A percentile compares a stretch with the other conserved stretches of the same genome.
Conservation (phyloP, 2,888 invertebrate species). For the Bedellia somnulentella region DNA sequence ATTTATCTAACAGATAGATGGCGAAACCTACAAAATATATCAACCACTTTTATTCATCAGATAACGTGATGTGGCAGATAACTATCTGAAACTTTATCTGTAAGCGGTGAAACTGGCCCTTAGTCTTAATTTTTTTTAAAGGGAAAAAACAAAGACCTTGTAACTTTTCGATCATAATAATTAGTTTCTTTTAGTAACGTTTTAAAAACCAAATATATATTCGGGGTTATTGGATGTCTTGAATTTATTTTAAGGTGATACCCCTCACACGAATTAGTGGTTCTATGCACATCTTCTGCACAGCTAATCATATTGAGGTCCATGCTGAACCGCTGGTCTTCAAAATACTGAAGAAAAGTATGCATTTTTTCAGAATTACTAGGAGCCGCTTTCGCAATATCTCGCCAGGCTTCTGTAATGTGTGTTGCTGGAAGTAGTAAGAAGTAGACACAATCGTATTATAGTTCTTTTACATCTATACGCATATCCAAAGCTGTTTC, state of each 20-base stretch:
- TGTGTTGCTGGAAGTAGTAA: not conserved
- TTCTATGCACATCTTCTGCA: conserved; percentile 7
- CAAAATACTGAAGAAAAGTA: not conserved
- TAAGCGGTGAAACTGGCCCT: too few species aligned
- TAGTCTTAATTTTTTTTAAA: too few species aligned
- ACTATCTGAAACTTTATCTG: too few species aligned
- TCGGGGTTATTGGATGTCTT: conserved; percentile 5
- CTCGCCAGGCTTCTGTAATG: not conserved
- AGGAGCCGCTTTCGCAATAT: not conserved
- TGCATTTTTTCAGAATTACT: not conserved
- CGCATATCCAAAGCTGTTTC: not conserved
- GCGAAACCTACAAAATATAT: too few species aligned
- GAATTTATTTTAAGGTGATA: conserved; percentile 8
- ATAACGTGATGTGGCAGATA: too few species aligned
- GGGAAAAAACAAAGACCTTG: too few species aligned
- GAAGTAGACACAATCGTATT: not conserved
- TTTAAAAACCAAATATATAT: too few species aligned
- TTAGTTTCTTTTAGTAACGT: too few species aligned
- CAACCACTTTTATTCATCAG: too few species aligned
- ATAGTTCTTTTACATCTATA: not conserved
- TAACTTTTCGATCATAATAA: too few species aligned
- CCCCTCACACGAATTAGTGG: conserved; percentile 8
- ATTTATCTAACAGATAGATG: too few species aligned
- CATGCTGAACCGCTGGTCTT: conserved; percentile 6
- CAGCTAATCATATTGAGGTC: conserved; percentile 8